Conservation (phyloP, 92 coral and sea anemone genomes). For the Metridium senile region DNA sequence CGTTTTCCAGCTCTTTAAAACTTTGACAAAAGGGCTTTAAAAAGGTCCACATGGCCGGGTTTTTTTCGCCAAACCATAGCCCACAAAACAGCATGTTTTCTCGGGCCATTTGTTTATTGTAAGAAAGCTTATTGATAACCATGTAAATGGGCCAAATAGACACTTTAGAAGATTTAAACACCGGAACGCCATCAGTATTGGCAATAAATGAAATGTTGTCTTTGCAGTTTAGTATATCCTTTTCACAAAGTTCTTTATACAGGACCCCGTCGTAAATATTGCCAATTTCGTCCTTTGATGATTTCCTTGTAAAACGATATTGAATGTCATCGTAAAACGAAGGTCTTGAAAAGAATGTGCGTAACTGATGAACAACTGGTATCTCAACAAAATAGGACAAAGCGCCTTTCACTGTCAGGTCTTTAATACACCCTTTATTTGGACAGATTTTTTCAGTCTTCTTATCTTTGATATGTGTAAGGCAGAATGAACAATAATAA, state of each 20-base stretch:
- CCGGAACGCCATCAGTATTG: conserved; percentile 77
- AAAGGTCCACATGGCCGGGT: conserved; percentile 67
- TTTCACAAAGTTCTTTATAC: conserved; percentile 43
- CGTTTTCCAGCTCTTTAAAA: conserved; percentile 55
- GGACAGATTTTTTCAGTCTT: conserved; percentile 39
- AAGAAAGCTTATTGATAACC: conserved; percentile 59
- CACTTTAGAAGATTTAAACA: conserved; percentile 74
- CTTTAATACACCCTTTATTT: conserved; percentile 49
- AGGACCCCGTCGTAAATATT: conserved; percentile 66
- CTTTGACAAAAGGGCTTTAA: conserved; percentile 40
- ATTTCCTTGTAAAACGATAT: conserved; percentile 43
- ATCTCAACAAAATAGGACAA: conserved; percentile 51
- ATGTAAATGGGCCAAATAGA: conserved; percentile 71
- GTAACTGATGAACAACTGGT: conserved; percentile 47
- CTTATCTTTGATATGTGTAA: conserved; percentile 19
- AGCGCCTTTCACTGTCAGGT: conserved; percentile 31
- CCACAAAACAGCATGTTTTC: conserved; percentile 78
- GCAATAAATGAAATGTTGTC: conserved; percentile 55
- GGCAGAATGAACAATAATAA: conserved; percentile 54
- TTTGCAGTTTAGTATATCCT: conserved; percentile 35
- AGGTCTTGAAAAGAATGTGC: conserved; percentile 40
- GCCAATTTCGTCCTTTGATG: conserved; percentile 24
- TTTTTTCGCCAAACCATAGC: conserved; percentile 72
- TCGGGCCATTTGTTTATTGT: conserved; percentile 45
- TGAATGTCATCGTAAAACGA: conserved; percentile 57